Base-by-base conservation (phyloP, 2,797 vertebrate genomes). In the Ctenopoma multispine region DNA sequence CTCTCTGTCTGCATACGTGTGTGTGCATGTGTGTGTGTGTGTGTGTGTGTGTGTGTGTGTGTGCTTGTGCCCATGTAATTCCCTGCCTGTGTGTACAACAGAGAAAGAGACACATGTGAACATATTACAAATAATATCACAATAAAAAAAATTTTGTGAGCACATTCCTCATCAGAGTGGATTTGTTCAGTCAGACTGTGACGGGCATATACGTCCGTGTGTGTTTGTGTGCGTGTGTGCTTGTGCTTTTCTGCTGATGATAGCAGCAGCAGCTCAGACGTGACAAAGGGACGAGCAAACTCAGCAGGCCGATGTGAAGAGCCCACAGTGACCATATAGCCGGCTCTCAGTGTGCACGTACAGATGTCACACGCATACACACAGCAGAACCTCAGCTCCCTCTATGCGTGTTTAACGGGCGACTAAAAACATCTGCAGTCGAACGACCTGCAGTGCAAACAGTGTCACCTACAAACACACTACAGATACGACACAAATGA, bases 211-310 rank as follows among this genome's bases (percentile, higher is more conserved):
- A 47, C 59, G 55, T 67, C 31, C 77, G 75, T 62, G 31, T 46
- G 46, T 69, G 51, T 71, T 47, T 63, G 36, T 60, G 51, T 74
- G 69, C 44, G 46, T n/a, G 41, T 55, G 62, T 38, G 48, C 51
- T 54, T 41, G 72, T 80, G 68, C 82, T 80, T 92, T 93, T 94
- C 90, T 93, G 93, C 92, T 88, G 93, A 95, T 81, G 91, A 87
- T 75, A 84, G 88, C 90, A 92, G 86, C 84, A 75, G 90, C 87
- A 83, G 90, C 85, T 88, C 88, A 77, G 75, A 77, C 7, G 55
- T 87, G 89, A 96, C 96, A 96, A 97, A 96, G 92, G 92, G 95
- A 96, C 88, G 60, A 88, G 93, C 94, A 84, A 83, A 73, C 93
- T 96, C 97, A 97, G 96, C 96, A 86, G 83, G 79, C 80, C 77